phyloP scores from a whole-genome alignment of 1,140 invertebrate species.

The Drosophila funebris region DNA sequence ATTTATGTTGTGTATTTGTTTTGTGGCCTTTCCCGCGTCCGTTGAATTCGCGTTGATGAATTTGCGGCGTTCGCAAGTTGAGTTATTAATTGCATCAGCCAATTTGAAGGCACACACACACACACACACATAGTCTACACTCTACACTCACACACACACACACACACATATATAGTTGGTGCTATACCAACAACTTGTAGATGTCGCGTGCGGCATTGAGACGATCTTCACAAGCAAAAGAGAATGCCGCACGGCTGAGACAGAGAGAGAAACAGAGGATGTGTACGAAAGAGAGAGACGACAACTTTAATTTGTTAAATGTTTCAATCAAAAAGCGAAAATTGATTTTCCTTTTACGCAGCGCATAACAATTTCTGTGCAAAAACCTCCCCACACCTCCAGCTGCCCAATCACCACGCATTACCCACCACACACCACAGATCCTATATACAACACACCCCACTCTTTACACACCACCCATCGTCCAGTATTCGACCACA shows the following conservation, averaged over 20 bases:
- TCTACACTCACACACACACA: not conserved
- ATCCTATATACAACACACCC: too few species aligned
- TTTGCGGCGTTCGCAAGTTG: conserved; percentile 44
- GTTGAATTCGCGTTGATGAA: conserved; percentile 29
- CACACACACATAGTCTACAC: not conserved
- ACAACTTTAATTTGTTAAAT: conserved; percentile 1
- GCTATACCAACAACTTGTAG: conserved; percentile 4
- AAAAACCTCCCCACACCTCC: not conserved
- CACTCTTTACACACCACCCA: not conserved
- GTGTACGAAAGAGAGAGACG: not conserved
- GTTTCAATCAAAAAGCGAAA: conserved; percentile 24
- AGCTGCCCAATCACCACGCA: not conserved
- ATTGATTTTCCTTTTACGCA: conserved; percentile 24
- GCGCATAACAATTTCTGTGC: not conserved
- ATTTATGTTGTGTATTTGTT: conserved; percentile 11
- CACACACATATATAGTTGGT: not conserved
- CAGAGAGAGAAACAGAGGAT: not conserved
- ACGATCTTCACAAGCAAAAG: not conserved
- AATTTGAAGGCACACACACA: conserved; percentile 33
- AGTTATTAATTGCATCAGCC: conserved; percentile 70
- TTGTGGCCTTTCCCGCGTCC: conserved; percentile 32
- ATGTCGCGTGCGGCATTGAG: conserved; percentile 35
- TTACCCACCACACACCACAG: not conserved
- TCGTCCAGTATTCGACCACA: not conserved
- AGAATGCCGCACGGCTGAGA: not conserved